phyloP scores from a whole-genome alignment of 2,888 invertebrate genomes.

The Morpho helenor region DNA sequence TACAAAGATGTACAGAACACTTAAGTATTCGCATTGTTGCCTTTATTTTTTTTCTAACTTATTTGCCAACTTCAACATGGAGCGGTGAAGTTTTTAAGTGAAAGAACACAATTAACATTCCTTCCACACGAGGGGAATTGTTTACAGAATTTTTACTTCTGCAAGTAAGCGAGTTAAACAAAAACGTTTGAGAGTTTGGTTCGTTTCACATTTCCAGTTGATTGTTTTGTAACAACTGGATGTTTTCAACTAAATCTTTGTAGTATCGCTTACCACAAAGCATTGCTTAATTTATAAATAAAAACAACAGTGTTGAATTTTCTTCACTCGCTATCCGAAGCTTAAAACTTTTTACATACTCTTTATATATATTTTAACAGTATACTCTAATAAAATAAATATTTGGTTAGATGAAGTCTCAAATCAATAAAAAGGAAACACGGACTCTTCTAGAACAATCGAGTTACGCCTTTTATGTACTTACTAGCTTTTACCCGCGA shows the following conservation, averaged over 20 bases:
- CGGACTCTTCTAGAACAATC: too few relatives aligned
- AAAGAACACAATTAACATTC: slow-evolving; percentile 32
- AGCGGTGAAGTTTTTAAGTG: slow-evolving; percentile 27
- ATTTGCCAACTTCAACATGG: slow-evolving; percentile 26
- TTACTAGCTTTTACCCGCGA: too few relatives aligned
- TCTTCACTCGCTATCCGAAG: too few relatives aligned
- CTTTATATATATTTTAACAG: too few relatives aligned
- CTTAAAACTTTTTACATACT: too few relatives aligned
- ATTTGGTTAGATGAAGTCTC: too few relatives aligned
- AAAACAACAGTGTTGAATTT: too few relatives aligned
- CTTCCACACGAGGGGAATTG: slow-evolving; percentile 30
- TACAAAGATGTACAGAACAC: slow-evolving; percentile 25
- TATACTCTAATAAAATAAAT: too few relatives aligned
- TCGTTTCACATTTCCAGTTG: slow-evolving; percentile 18
- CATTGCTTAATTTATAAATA: too few relatives aligned
- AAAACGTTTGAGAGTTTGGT: slow-evolving; percentile 18
- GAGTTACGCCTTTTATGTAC: too few relatives aligned
- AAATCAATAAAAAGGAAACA: too few relatives aligned
- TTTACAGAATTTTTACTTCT: slow-evolving; percentile 52
- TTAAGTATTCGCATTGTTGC: slow-evolving; percentile 30
- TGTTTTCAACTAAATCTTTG: background rate
- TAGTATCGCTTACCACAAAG: too few relatives aligned
- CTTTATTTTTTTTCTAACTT: slow-evolving; percentile 25
- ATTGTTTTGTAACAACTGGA: slow-evolving; percentile 12
- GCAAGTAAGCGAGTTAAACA: slow-evolving; percentile 29